Evolutionary conservation across 2,113 vertebrate species (phyloP).

Genomic region (Mastomys coucha): DNA sequence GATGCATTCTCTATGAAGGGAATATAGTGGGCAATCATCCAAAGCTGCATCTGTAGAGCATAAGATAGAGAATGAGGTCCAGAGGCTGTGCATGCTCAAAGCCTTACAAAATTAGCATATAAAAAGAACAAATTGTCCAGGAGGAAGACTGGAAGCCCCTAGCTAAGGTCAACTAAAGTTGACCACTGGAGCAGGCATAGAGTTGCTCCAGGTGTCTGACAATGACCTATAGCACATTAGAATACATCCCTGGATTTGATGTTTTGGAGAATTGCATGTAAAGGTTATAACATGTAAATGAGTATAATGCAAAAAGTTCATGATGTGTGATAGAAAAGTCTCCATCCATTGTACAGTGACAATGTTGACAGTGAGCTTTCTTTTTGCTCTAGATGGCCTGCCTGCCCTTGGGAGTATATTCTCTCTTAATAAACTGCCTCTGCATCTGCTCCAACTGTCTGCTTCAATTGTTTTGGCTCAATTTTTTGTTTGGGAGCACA

Average conservation of each 20-base stretch:
- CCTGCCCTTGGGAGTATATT: background rate
- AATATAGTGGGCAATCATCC: background rate
- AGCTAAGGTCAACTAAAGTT: background rate
- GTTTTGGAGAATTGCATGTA: background rate
- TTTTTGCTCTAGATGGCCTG: background rate
- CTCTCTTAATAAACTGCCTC: background rate
- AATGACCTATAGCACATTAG: background rate
- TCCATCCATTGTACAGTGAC: background rate
- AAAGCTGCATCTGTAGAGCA: background rate
- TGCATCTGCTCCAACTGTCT: background rate
- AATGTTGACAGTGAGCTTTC: background rate
- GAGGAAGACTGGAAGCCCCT: background rate
- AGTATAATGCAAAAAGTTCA: background rate
- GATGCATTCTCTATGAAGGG: background rate
- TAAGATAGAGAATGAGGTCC: background rate
- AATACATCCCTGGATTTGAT: background rate
- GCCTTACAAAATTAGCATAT: background rate
- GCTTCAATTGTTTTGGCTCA: background rate
- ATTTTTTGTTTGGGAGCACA: background rate
- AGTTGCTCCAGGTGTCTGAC: background rate
- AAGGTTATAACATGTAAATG: background rate
- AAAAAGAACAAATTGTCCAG: background rate
- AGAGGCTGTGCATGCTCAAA: too few relatives aligned
- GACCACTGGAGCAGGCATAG: background rate
- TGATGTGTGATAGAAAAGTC: background rate